phyloP scores from a whole-genome alignment of 2,888 invertebrate genomes.

The Oscheius sp. region DNA sequence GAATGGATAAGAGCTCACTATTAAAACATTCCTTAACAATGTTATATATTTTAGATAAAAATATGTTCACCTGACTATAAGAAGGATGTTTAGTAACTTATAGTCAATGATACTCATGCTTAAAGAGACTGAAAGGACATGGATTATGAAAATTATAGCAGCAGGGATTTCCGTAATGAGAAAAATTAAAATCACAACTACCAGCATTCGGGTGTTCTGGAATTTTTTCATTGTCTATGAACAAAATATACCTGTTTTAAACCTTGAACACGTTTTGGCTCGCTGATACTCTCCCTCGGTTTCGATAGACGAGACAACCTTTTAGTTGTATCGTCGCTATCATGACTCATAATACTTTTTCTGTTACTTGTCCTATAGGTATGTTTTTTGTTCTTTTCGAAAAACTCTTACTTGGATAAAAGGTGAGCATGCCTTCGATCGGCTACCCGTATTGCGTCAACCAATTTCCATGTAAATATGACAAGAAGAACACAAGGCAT shows the following conservation, averaged over 20 bases:
- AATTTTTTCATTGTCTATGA: no score
- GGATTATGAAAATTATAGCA: constrained; percentile 68
- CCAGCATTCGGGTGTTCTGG: constrained; percentile 75
- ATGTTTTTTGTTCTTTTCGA: not conserved
- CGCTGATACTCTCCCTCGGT: constrained; percentile 54
- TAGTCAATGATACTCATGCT: constrained; percentile 59
- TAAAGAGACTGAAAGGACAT: constrained; percentile 62
- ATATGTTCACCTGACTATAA: constrained; percentile 59
- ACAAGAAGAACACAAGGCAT: constrained; percentile 88
- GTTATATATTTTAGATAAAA: not conserved
- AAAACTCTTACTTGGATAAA: constrained; percentile 45
- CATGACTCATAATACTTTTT: constrained; percentile 10
- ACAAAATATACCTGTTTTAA: constrained; percentile 57
- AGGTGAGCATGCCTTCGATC: constrained; percentile 77
- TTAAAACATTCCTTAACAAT: constrained; percentile 82
- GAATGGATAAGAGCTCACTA: constrained; percentile 85
- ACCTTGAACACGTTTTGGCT: constrained; percentile 63
- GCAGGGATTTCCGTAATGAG: constrained; percentile 69
- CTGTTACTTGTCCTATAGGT: constrained; percentile 6
- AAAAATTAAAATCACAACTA: constrained; percentile 71
- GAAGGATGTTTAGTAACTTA: constrained; percentile 59
- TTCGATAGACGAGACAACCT: constrained; percentile 42
- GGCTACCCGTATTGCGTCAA: constrained; percentile 84
- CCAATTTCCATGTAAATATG: constrained; percentile 85
- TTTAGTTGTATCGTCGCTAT: constrained; percentile 39